Evolutionary conservation across 2,888 invertebrate genomes (phyloP), one percentile per base, ranked within the genome.

Genomic region (Eilema depressum): DNA sequence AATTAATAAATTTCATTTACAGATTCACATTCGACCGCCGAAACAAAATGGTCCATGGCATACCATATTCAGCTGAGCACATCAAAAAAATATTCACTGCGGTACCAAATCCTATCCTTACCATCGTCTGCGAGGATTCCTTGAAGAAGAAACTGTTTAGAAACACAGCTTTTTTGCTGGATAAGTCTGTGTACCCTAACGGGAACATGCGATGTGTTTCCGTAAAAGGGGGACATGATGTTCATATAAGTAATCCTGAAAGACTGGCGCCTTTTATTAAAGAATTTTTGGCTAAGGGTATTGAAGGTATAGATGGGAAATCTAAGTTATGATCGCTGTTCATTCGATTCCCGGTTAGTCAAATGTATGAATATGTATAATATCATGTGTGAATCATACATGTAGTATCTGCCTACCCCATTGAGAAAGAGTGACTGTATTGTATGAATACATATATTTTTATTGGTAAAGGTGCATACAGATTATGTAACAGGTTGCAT

Each of bases 21-120:
- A 95, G 93, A 70, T 96, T 96, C 78, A 96, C 96, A 4, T 94
- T 94, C 75, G 97, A 97, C 79, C 93, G 92, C 14, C 92, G 97
- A 23, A 85, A 95, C 75, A 96, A 95, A 74, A 14, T 80, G 0
- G 33, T 91, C 0, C 71, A 93, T 0, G 78, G 81, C 1, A 93
- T 96, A 0, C 87, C 94, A 0, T 85, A 92, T 17, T 86, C 93
- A 0, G 74, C 88, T 0, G 86, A 90, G 0, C 89, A 92, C 23
- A 74, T 92, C 1, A 83, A 89, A 33, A 84, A 90, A 14, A 74
- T 95, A 2, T 86, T 94, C 66, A 89, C 88, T 0, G 70, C 75
- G 0, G 76, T 88, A 0, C 80, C 79, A 41, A 89, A 89, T 0
- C 92, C 92, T 0, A 92, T 88, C 0, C 70, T 95, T 0, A 73